phyloP scores from a whole-genome alignment of 2,113 vertebrate genomes.

The Mustelus asterias region DNA sequence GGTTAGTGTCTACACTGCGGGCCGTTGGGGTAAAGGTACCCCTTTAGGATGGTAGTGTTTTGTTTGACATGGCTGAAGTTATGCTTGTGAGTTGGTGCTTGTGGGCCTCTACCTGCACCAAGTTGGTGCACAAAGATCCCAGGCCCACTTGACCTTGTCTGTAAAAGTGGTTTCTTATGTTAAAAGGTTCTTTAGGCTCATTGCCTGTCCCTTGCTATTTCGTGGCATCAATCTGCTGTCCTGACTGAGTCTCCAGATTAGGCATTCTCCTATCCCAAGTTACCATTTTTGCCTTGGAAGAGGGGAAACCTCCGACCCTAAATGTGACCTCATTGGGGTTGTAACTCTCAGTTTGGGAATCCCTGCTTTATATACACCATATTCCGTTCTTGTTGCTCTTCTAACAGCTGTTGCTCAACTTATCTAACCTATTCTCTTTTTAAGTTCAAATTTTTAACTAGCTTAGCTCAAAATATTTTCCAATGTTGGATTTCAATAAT shows the following conservation, averaged over 20 bases:
- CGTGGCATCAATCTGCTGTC: too few relatives aligned
- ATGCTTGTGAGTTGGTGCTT: too few relatives aligned
- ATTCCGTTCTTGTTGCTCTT: not conserved
- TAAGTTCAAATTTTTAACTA: not conserved
- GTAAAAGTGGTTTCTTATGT: not conserved
- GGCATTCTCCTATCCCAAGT: too few relatives aligned
- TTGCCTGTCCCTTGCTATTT: too few relatives aligned
- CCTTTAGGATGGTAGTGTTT: too few relatives aligned
- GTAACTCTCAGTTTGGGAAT: not conserved
- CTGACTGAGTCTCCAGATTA: too few relatives aligned
- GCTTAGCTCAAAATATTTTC: not conserved
- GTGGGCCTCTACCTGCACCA: not conserved
- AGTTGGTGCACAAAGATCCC: not conserved
- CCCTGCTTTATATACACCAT: not conserved
- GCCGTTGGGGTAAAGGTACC: too few relatives aligned
- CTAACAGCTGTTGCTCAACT: not conserved
- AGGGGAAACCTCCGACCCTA: too few relatives aligned
- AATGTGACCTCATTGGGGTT: too few relatives aligned
- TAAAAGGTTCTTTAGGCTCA: not conserved
- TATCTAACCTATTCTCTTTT: not conserved
- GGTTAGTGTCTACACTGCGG: too few relatives aligned
- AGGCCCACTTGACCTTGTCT: not conserved
- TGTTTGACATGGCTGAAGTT: too few relatives aligned
- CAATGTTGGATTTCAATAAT: not conserved
- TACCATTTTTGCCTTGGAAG: too few relatives aligned